Percentiles rank a stretch among this genome's conserved stretches.
Evolutionary conservation across 2,113 vertebrate genomes (phyloP).

Genomic region (Grammomys dolichurus): DNA sequence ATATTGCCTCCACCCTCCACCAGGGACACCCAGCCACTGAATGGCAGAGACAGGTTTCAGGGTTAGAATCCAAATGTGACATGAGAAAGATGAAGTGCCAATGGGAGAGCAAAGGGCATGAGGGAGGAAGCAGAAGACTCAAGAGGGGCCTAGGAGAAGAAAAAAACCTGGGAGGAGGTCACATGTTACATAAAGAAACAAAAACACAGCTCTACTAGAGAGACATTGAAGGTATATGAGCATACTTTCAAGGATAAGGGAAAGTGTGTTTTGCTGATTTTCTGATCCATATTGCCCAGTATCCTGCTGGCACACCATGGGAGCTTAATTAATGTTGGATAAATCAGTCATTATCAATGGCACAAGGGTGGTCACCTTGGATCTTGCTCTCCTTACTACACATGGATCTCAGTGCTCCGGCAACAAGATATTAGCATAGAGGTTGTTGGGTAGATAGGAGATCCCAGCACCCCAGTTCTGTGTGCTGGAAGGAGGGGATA

Average conservation of each 20-base stretch:
- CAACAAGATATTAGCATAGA: neutral
- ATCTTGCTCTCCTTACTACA: neutral
- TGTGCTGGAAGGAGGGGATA: neutral
- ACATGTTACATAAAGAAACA: accelerated
- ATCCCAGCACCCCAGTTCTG: too few species aligned
- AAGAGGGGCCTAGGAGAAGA: accelerated
- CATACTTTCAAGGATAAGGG: neutral
- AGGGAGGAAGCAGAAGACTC: accelerated
- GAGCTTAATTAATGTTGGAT: neutral
- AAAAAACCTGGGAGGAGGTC: neutral
- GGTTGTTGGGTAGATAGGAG: neutral
- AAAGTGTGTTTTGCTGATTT: neutral
- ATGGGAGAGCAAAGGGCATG: neutral
- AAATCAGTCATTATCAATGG: accelerated
- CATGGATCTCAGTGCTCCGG: neutral
- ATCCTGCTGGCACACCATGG: neutral
- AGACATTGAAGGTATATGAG: neutral
- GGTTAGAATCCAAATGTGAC: neutral
- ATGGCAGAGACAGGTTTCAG: neutral
- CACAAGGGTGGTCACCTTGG: neutral
- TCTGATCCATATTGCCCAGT: neutral
- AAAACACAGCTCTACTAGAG: too few species aligned
- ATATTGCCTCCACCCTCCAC: neutral
- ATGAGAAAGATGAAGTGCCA: accelerated
- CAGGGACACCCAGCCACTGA: neutral